Base-by-base conservation (phyloP, 2,888 invertebrate species). In the Clivina fossor region DNA sequence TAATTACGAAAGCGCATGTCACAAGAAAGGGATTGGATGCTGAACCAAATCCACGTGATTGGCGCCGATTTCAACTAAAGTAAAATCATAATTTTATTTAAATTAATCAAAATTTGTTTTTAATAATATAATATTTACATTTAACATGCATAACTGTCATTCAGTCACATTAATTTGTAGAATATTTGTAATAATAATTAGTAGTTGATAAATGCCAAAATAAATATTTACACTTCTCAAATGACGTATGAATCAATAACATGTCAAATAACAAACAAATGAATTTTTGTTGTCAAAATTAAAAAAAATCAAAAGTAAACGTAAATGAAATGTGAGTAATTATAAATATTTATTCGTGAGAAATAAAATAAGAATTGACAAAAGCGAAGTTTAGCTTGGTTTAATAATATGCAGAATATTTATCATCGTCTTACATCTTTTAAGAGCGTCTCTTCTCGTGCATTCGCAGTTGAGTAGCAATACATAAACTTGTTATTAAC, bases 401-500 rank as follows among this genome's bases (percentile, higher is more conserved):
- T 18, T 16, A 20, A 8, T 46, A 46, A 46, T 47, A 47, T 33
- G 40, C 11, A 49, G 30, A 30, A 40, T 49, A 49, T 40, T 49
- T 49, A 38, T 49, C 40, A 15, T 49, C 49, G 38, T 49, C 49
- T 40, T 40, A 40, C n/a, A 49, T 49, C 38, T 49, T 38, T 44
- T 37, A 13, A 30, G 20, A 18, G 11, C 30, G 38, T 40, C 38
- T 40, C 15, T 13, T 38, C 26, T n/a, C n/a, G n/a, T n/a, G n/a
- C 49, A 49, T 49, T 56, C 28, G n/a, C n/a, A 35, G 35, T 56
- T 56, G 37, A 56, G 48, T 37, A 28, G 49, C 49, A 41, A 33
- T 49, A 56, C 43, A 48, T 43, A 56, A 49, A 56, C 41, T 56
- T 56, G 43, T 49, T 49, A 49, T 49, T 56, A 48, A 56, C 56